phyloP scores from a whole-genome alignment of 64 coral and sea anemone genomes.

The Montipora foliosa region DNA sequence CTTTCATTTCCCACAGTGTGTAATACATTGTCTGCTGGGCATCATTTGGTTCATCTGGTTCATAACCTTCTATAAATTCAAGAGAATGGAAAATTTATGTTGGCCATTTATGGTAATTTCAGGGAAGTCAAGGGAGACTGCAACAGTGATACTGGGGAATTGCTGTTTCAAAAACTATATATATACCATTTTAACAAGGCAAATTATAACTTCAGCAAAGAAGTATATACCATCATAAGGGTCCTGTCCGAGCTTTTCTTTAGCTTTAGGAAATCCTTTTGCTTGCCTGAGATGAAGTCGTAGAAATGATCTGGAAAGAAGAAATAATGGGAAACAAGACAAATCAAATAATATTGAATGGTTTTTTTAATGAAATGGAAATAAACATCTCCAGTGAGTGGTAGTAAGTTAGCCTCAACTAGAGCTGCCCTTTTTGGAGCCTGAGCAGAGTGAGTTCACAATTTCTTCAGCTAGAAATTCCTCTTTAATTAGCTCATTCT shows the following conservation, averaged over 20 bases:
- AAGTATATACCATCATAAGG: constrained; percentile 69
- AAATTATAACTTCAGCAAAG: too few species aligned
- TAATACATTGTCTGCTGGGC: constrained; percentile 93
- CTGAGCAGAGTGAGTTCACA: too few species aligned
- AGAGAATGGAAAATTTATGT: neutral
- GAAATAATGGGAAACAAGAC: neutral
- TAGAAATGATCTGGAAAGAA: constrained; percentile 72
- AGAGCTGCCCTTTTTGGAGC: too few species aligned
- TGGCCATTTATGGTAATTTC: too few species aligned
- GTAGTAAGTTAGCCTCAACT: too few species aligned
- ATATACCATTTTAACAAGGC: too few species aligned
- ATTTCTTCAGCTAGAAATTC: too few species aligned
- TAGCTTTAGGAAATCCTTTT: constrained; percentile 86
- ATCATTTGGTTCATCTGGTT: constrained; percentile 73
- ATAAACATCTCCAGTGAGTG: too few species aligned
- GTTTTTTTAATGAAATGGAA: neutral
- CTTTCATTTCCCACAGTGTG: constrained; percentile 90
- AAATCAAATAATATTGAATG: neutral
- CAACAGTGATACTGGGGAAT: too few species aligned
- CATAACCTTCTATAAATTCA: constrained; percentile 4
- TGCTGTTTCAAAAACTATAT: too few species aligned
- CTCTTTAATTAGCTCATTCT: too few species aligned
- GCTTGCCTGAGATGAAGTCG: constrained; percentile 86
- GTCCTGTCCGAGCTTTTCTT: constrained; percentile 77
- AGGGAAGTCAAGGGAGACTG: too few species aligned